phyloP scores from a whole-genome alignment of 2,113 vertebrate species.

The Vulpes ferrilata region DNA sequence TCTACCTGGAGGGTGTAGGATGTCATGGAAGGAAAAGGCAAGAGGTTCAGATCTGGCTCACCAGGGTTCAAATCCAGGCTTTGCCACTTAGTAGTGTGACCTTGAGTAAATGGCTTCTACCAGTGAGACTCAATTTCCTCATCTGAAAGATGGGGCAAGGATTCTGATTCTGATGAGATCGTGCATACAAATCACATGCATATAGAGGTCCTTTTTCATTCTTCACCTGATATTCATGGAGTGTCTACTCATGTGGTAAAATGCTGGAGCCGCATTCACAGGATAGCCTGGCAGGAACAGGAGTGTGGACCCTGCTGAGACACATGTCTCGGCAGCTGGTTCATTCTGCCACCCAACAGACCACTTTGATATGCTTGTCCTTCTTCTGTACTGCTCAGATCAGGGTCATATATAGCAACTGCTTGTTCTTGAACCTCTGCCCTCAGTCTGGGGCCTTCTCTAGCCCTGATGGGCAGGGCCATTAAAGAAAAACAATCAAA shows the following conservation, averaged over 20 bases:
- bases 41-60: background rate
- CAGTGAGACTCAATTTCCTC: background rate
- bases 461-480: background rate
- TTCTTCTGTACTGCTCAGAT: background rate
- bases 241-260: rapidly evolving
- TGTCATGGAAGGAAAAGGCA: background rate
- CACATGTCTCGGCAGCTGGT: background rate
- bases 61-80: background rate
- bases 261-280: rapidly evolving
- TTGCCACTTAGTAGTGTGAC: background rate
- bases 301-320: background rate
- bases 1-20: rapidly evolving
- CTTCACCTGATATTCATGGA: background rate
- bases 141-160: background rate
- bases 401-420: rapidly evolving
- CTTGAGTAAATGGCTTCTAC: background rate
- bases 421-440: background rate
- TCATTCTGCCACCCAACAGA: background rate
- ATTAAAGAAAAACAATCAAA: background rate
- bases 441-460: background rate
- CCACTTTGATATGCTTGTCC: rapidly evolving
- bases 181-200: rapidly evolving
- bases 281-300: background rate
- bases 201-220: rapidly evolving
- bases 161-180: background rate